Percentiles rank a stretch among this genome's conserved stretches.
Evolutionary conservation across 2,113 vertebrate species (phyloP).

Genomic region (Lota lota): DNA sequence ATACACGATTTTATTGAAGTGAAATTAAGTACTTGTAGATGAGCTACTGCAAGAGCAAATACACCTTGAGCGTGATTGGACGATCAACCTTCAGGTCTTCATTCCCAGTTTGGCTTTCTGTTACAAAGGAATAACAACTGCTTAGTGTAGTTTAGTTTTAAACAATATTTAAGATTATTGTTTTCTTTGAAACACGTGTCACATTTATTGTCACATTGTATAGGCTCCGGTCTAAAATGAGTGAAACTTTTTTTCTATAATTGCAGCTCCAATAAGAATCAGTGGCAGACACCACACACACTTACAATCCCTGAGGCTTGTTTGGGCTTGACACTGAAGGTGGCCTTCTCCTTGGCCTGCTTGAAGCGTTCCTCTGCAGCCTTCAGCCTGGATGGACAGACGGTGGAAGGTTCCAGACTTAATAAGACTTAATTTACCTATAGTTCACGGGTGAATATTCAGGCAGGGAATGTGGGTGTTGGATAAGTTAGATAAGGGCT

Average conservation of each 20-base stretch:
- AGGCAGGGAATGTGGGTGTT: too few species aligned
- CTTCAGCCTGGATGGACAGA: conserved; percentile 78
- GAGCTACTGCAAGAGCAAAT: too few species aligned
- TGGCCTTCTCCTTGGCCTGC: conserved; percentile 90
- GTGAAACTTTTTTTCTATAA: not conserved
- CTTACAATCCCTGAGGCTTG: conserved; percentile 94
- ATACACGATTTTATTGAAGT: too few species aligned
- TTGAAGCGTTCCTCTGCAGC: conserved; percentile 88
- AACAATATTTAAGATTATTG: not conserved
- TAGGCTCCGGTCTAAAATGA: too few species aligned
- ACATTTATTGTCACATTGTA: too few species aligned
- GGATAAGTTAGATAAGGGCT: too few species aligned
- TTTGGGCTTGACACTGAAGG: conserved; percentile 93
- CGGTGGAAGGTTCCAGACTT: not conserved
- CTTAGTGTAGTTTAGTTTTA: not conserved
- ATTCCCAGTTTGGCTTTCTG: conserved; percentile 98
- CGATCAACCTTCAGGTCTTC: conserved; percentile 80
- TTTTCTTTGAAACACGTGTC: too few species aligned
- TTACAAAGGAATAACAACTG: conserved; percentile 45
- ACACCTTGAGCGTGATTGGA: not conserved
- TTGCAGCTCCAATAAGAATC: not conserved
- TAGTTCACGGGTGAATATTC: too few species aligned
- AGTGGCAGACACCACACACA: conserved; percentile 21
- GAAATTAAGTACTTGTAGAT: too few species aligned
- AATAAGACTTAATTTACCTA: too few species aligned